Base-by-base conservation (phyloP, 2,797 vertebrate genomes). In the Falco cherrug region DNA sequence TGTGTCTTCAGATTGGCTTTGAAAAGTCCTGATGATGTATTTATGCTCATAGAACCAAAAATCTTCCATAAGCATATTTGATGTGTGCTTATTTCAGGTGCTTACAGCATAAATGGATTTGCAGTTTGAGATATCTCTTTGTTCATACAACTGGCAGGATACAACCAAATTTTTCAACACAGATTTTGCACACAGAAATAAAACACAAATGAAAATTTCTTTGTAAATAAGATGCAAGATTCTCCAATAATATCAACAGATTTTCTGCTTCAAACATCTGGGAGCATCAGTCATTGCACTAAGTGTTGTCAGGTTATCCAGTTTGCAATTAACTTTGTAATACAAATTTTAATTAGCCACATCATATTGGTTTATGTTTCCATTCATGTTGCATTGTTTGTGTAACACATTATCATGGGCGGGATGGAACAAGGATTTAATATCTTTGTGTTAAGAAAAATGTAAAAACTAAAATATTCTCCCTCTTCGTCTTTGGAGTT, bases 61-160 rank as follows among this genome's bases (percentile, higher is more conserved):
- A 3, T 10, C 53, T 63, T 71, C 26, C 13, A 31, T 35, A n/a
- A n/a, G 12, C 2, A 13, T 31, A 47, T 76, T 80, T 75, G 10
- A 35, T 7, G 2, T 13, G 9, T 33, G 2, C 13, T 84, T 64
- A 56, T 78, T 87, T 91, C 25, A 69, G 10, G 4, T 65, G 11
- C 8, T 75, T 50, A 68, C 14, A 13, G 1, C 2, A 51, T 50
- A 67, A 80, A 86, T 35, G 1, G 1, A 43, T 88, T 84, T 68
- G 5, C 9, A 64, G 9, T 70, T 90, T 77, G 29, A 76, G 7
- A 7, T 5, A 17, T 33, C 4, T 56, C 5, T 68, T 70, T 89
- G 20, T 14, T 90, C 3, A 13, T 33, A 12, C 3, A 67, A 16
- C 11, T 70, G 2, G 0, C 6, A 63, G 4, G 5, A 73, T 63